Conservation (phyloP, 2,888 invertebrate species). For the Epirrhoe alternata region DNA sequence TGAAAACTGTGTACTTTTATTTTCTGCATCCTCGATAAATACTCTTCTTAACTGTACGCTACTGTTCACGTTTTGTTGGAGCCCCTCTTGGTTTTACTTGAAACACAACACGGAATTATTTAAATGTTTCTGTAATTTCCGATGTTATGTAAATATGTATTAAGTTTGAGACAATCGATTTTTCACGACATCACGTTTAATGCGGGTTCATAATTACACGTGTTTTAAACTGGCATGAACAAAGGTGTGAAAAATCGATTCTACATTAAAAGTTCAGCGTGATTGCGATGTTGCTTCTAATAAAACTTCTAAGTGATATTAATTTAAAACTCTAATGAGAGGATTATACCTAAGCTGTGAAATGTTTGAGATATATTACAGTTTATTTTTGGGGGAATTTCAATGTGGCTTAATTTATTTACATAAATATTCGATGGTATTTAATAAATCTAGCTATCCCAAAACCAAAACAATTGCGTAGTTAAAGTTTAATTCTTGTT, state of each 20-base stretch:
- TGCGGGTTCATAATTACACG: neutral
- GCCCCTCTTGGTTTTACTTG: conserved; percentile 80
- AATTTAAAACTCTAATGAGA: conserved; percentile 23
- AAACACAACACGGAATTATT: conserved; percentile 71
- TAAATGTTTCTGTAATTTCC: conserved; percentile 46
- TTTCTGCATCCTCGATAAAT: conserved; percentile 63
- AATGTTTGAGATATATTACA: neutral
- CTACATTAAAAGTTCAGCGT: conserved; percentile 32
- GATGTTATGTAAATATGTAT: conserved; percentile 30
- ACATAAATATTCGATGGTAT: neutral
- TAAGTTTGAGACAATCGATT: conserved; percentile 41
- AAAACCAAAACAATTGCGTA: conserved; percentile 22
- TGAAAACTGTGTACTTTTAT: conserved; percentile 58
- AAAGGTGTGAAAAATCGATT: conserved; percentile 53
- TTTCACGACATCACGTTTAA: conserved; percentile 27
- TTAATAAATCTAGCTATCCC: conserved; percentile 20
- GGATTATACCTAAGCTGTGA: conserved; percentile 27
- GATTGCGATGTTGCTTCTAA: conserved; percentile 15
- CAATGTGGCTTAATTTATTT: conserved; percentile 6
- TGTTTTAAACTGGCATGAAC: neutral
- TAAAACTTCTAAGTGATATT: conserved; percentile 11
- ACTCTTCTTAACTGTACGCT: conserved; percentile 62
- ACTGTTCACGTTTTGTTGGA: conserved; percentile 72
- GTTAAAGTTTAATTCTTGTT: conserved; percentile 6
- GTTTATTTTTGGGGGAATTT: neutral